Percentiles rank a stretch among this genome's conserved stretches.
These are phyloP conservation scores for Dermochelys coriacea DNA, from an alignment of 2,797 vertebrate species.

Conservation along the genomic window DNA sequence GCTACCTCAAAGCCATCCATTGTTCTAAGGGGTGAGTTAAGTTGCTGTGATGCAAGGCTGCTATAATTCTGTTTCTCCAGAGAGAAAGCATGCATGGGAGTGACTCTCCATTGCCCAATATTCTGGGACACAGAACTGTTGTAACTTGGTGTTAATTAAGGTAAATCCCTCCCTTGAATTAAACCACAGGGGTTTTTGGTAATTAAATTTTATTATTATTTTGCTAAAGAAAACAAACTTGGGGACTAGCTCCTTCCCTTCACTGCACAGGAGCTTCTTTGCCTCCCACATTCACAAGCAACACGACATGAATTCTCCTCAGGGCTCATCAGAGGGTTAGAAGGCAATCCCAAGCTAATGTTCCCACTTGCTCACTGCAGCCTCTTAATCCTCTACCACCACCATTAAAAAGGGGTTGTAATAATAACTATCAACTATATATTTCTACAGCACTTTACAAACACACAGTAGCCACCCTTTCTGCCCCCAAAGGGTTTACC, in stretches of 20 bases:
- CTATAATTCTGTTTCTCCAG: neutral
- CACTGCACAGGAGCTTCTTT: neutral
- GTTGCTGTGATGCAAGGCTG: neutral
- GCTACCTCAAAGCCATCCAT: neutral
- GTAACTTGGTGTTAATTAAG: constrained; percentile 25
- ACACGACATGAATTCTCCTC: neutral
- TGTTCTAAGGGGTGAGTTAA: neutral
- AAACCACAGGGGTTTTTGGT: neutral
- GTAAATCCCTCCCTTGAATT: neutral
- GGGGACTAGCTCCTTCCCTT: neutral
- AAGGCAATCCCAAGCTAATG: fast-evolving
- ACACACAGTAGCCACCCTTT: neutral
- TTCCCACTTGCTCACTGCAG: neutral
- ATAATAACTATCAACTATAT: neutral
- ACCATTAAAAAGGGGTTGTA: neutral
- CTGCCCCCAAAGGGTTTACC: neutral
- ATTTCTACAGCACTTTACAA: neutral
- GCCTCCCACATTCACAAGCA: neutral
- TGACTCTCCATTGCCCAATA: neutral
- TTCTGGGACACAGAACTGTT: neutral
- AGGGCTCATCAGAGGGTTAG: neutral
- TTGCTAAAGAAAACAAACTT: neutral
- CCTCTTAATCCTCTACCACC: neutral
- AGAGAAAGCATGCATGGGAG: fast-evolving
- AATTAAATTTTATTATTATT: neutral